Percentiles rank a stretch among this genome's conserved stretches.
Evolutionary conservation across 2,113 vertebrate genomes (phyloP).

Genomic region (Clupea harengus): DNA sequence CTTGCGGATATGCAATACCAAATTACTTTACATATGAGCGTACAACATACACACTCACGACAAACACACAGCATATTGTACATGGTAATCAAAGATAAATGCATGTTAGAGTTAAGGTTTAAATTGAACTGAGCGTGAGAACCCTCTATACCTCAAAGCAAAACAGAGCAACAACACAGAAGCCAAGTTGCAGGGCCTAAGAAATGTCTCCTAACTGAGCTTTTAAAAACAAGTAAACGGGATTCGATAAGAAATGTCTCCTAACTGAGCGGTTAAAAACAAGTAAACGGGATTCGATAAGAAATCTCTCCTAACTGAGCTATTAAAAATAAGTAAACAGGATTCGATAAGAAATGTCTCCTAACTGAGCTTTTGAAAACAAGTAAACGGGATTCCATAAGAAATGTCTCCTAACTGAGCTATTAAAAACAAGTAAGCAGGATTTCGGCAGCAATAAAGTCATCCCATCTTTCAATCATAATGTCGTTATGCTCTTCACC

Average conservation of each 20-base stretch:
- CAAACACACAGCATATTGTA: background rate
- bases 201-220: background rate
- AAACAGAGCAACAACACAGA: background rate
- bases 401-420: no score
- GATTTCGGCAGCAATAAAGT: background rate
- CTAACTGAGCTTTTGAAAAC: background rate
- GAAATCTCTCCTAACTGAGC: no score
- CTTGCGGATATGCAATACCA: background rate
- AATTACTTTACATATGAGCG: background rate
- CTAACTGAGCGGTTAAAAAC: no score
- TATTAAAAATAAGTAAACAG: no score
- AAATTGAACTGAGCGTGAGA: background rate
- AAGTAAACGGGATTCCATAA: background rate
- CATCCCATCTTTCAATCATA: background rate
- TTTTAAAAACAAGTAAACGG: background rate
- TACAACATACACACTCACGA: background rate
- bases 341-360: background rate
- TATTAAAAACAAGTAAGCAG: no score
- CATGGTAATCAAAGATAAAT: slow-evolving; percentile 18
- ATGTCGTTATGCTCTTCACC: background rate
- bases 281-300: no score
- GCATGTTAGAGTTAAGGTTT: slow-evolving; percentile 18
- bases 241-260: background rate
- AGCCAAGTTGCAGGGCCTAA: slow-evolving; percentile 2
- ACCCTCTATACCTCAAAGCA: background rate